Evolutionary conservation across 2,797 vertebrate genomes (phyloP).

Genomic region (Phyllotis vaccarum): DNA sequence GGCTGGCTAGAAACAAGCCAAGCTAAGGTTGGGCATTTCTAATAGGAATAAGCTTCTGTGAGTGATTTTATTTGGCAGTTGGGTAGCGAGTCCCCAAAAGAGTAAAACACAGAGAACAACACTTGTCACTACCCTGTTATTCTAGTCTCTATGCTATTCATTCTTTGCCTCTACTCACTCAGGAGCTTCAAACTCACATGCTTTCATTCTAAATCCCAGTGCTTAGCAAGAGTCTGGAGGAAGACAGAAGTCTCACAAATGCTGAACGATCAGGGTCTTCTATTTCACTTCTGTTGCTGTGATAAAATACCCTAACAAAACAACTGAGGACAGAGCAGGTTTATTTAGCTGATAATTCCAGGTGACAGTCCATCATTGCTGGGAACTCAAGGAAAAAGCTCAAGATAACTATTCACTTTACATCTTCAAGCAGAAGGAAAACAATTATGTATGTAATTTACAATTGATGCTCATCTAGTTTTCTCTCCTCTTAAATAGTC

Average conservation of each 20-base stretch:
- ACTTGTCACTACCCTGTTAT: not conserved
- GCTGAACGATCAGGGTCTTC: not conserved
- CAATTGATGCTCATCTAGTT: not conserved
- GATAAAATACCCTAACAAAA: not conserved
- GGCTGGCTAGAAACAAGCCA: no score
- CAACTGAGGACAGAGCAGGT: not conserved
- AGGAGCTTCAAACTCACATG: not conserved
- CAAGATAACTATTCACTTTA: not conserved
- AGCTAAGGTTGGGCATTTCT: no score
- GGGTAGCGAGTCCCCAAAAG: no score
- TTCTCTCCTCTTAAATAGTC: not conserved
- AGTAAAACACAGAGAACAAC: no score
- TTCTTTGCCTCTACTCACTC: not conserved
- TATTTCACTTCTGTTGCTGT: not conserved
- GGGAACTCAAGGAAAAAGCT: not conserved
- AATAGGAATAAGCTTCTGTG: no score
- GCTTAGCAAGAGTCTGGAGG: not conserved
- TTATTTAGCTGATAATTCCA: not conserved
- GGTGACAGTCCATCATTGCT: not conserved
- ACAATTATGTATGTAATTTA: not conserved
- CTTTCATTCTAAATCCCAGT: not conserved
- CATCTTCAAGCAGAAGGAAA: not conserved
- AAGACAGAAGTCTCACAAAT: not conserved
- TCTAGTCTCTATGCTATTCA: not conserved
- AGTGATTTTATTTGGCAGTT: no score